Base-by-base conservation (phyloP, 2,888 invertebrate genomes). In the Rosalia funebris region DNA sequence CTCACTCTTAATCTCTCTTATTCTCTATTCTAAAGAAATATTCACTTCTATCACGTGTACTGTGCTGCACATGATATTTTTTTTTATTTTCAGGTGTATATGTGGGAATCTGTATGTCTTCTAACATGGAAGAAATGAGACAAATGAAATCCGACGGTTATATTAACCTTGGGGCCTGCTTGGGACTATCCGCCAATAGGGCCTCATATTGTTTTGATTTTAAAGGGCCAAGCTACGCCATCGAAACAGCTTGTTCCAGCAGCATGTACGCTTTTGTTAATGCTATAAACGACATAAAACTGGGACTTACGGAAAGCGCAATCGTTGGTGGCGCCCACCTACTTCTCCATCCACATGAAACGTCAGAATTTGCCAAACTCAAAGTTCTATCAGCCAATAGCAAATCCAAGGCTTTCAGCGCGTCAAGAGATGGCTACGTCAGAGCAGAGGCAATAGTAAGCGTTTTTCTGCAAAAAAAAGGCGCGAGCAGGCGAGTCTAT, bases 331-430 rank as follows among this genome's bases (percentile, higher is more conserved):
- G 69, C 4, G 66, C 70, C 1, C 67, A 67, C 7, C 17, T 68
- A 15, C 50, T 63, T 39, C 47, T 69, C 2, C 69, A 73, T 44
- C 73, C 74, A 0, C 60, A 55, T 31, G 71, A 73, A 17, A 62
- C 70, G 7, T 17, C 60, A 1, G 71, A 71, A 50, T 70, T 72
- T 34, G 41, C 47, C n/a, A 55, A 53, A 31, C 47, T 72, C 1
- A 68, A 67, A 34, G 58, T 69, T 41, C 19, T 71, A 11, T 34
- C 63, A 7, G n/a, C 34, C 7, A 64, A 71, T 12, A 70, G 70
- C 16, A 61, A 63, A 41, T 71, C 69, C 81, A 93, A 94, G 75
- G 90, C 93, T 39, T 97, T 98, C 77, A 96, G 97, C 81, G 89
- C 89, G 64, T 85, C 87, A 41, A 92, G 91, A 20, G 87, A 90